Conservation (phyloP, 2,888 invertebrate genomes). For the Drosophila pegasa region DNA sequence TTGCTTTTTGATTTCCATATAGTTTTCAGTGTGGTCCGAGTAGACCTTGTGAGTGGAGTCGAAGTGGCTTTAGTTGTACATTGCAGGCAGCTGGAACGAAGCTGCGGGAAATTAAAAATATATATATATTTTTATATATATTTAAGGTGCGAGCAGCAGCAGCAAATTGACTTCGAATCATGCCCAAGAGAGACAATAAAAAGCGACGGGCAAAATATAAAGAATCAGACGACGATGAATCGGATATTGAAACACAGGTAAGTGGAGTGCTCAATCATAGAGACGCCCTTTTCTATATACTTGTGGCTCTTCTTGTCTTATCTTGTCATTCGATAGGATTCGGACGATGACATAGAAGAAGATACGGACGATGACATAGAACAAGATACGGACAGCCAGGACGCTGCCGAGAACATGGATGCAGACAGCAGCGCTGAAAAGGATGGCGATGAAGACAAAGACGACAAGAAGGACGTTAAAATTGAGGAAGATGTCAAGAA, state of each 20-base stretch:
- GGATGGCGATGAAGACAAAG: background rate
- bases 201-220: constrained; percentile 6
- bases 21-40: background rate
- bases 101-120: background rate
- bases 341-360: constrained; percentile 2
- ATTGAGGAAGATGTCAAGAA: constrained; percentile 4
- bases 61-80: background rate
- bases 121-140: background rate
- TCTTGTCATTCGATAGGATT: background rate
- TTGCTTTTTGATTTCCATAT: background rate
- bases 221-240: constrained; percentile 13
- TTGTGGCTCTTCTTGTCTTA: background rate
- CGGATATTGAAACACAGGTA: constrained; percentile 28
- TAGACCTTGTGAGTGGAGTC: background rate
- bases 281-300: no score
- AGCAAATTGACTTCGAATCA: constrained; percentile 9
- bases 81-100: constrained; percentile 17
- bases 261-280: no score
- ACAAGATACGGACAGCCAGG: background rate
- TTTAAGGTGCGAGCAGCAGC: constrained; percentile 1
- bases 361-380: constrained; percentile 2
- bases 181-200: constrained; percentile 18
- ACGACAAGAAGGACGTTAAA: constrained; percentile 5
- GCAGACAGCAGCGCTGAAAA: constrained; percentile 10
- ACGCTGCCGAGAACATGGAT: constrained; percentile 10